A percentile compares a stretch with the other conserved stretches of the same genome.
phyloP scores from a whole-genome alignment of 2,797 vertebrate species.

The Hipposideros larvatus region DNA sequence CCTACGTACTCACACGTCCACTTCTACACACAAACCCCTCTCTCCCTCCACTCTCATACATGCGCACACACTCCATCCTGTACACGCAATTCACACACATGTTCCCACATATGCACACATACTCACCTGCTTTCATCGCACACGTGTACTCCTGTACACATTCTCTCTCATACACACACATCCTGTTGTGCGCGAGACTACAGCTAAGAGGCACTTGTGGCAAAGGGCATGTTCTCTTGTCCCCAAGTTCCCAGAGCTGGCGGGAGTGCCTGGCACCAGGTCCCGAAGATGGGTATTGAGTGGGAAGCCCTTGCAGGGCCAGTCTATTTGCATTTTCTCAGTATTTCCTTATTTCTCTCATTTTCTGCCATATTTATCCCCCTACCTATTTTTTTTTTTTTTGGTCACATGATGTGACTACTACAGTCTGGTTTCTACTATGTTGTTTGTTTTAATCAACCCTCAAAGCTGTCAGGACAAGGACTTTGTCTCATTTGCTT shows the following conservation, averaged over 20 bases:
- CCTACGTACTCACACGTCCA: not conserved
- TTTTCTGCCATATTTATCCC: not conserved
- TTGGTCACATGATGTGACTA: not conserved
- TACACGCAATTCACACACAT: not conserved
- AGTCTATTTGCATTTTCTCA: not conserved
- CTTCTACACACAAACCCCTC: not conserved
- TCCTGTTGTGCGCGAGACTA: not conserved
- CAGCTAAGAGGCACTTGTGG: conserved; percentile 9
- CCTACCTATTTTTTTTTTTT: not conserved
- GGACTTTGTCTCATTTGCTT: conserved; percentile 1
- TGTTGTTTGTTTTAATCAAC: conserved; percentile 38
- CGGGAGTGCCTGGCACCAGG: not conserved
- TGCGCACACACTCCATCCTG: not conserved
- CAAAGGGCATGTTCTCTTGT: not conserved
- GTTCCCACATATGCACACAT: not conserved
- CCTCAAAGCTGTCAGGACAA: not conserved
- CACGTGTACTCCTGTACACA: not conserved
- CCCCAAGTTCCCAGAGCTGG: not conserved
- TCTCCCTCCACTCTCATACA: not conserved
- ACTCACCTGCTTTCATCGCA: not conserved
- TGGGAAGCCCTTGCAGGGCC: not conserved
- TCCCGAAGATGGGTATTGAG: not conserved
- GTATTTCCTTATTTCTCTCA: not conserved
- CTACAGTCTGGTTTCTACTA: not conserved
- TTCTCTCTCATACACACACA: not conserved